Evolutionary conservation across 2,113 vertebrate species (phyloP).

Genomic region (Trachemys scripta): DNA sequence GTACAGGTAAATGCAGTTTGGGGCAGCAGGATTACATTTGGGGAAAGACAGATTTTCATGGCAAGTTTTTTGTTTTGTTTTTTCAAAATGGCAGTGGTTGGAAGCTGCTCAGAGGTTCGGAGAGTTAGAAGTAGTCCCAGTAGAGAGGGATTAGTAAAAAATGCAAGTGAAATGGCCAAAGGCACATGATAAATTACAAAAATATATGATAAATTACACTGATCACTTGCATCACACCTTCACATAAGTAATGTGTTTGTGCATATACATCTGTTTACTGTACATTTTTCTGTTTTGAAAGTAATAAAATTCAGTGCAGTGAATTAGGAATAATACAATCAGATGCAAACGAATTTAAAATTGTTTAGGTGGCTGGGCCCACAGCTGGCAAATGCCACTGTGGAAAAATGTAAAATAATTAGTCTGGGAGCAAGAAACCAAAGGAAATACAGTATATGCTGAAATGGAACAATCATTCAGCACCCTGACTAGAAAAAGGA

Average conservation of each 20-base stretch:
- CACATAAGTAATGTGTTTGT: constrained; percentile 60
- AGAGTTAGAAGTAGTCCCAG: constrained; percentile 63
- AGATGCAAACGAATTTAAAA: constrained; percentile 71
- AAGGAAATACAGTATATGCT: constrained; percentile 58
- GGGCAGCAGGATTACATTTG: constrained; percentile 31
- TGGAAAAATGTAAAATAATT: constrained; percentile 88
- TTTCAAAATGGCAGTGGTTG: constrained; percentile 23
- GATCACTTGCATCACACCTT: constrained; percentile 59
- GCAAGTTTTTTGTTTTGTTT: background rate
- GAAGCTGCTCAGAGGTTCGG: constrained; percentile 56
- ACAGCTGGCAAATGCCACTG: constrained; percentile 82
- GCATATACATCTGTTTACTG: constrained; percentile 32
- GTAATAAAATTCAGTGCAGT: constrained; percentile 58
- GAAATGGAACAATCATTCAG: constrained; percentile 83
- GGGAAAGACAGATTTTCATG: constrained; percentile 23
- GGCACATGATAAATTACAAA: constrained; percentile 67
- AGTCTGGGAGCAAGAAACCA: constrained; percentile 84
- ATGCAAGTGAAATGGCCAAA: constrained; percentile 62
- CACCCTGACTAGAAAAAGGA: constrained; percentile 83
- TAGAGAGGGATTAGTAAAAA: constrained; percentile 65
- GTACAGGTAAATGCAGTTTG: constrained; percentile 44
- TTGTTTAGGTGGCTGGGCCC: constrained; percentile 81
- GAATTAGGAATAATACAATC: constrained; percentile 60
- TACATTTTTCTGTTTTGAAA: background rate
- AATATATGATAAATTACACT: constrained; percentile 70